Evolutionary conservation across 2,113 vertebrate species (phyloP).

Genomic region (Seriola quinqueradiata): DNA sequence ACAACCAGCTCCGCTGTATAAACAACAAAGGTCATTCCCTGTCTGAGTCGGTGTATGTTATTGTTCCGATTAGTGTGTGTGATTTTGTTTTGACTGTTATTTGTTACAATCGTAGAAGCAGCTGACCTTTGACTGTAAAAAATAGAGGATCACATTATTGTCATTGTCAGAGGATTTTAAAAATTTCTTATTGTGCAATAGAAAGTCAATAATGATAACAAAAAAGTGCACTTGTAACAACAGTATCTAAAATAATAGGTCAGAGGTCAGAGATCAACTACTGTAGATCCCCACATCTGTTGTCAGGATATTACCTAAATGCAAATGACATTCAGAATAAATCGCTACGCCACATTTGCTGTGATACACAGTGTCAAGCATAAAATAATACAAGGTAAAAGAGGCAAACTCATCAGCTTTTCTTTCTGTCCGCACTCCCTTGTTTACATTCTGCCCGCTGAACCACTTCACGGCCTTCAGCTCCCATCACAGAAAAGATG

Average conservation of each 20-base stretch:
- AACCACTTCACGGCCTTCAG: neutral
- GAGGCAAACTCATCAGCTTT: constrained; percentile 1
- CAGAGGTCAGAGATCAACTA: neutral
- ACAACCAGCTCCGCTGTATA: constrained; percentile 71
- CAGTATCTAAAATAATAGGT: neutral
- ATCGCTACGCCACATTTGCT: neutral
- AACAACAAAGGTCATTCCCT: constrained; percentile 79
- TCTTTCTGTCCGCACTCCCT: neutral
- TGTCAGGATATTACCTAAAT: neutral
- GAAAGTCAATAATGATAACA: neutral
- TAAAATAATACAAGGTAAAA: neutral
- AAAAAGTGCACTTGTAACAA: neutral
- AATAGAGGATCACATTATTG: constrained; percentile 65
- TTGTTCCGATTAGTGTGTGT: constrained; percentile 70
- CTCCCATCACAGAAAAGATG: neutral
- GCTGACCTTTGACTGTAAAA: constrained; percentile 74
- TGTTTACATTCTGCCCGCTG: neutral
- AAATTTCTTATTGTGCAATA: neutral
- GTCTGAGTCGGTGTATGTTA: constrained; percentile 70
- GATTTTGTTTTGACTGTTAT: constrained; percentile 79
- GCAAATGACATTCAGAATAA: constrained; percentile 6
- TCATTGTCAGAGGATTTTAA: constrained; percentile 67
- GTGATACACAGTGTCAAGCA: neutral
- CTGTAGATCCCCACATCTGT: neutral
- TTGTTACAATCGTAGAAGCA: constrained; percentile 62